Evolutionary conservation across 2,113 vertebrate species (phyloP), one percentile per base, ranked within the genome.

Genomic region (Salvelinus sp.): DNA sequence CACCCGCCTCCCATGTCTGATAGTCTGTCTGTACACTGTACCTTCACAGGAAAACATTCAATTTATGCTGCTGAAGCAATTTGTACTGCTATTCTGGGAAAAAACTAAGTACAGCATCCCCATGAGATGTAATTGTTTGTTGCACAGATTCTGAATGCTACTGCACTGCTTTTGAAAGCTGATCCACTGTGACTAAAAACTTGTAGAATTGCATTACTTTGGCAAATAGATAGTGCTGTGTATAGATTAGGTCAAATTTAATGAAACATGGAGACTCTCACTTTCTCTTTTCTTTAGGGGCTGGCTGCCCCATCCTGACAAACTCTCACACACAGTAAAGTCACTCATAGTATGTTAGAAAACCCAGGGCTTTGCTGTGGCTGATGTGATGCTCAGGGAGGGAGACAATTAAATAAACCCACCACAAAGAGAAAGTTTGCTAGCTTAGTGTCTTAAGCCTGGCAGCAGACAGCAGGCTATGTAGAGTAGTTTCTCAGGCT

Each of bases 341-440:
- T 16, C 3, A 54, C 50, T 54, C 16, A 54, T 18, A 54, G 13
- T 54, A 54, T 54, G 4, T 76, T 27, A 74, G 77, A 76, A 81
- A 66, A 76, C 76, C 85, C 68, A 74, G 64, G 72, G 74, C 69
- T 78, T 73, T 48, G 82, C 83, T 81, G 87, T 78, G 80, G 68
- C 82, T 84, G 81, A 85, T 87, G 85, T 82, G 80, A 69, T 54
- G 76, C 82, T 86, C 76, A 81, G 81, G 83, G 78, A 81, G 82
- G 69, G 54, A 54, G 72, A 82, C 84, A 81, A 87, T 89, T 80
- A 85, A 76, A 72, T 71, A 65, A 79, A 82, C 77, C 62, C 79
- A 68, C 70, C 75, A 73, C 76, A 78, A 84, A 84, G 60, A 68
- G 9, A 66, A 75, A 83, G 70, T 74, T 80, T 76, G 70, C 80